A percentile compares a stretch with the other conserved stretches of the same genome.
These are phyloP conservation scores for Epistrophe eligans DNA, from an alignment of 2,888 invertebrate species.

Conservation along the genomic window DNA sequence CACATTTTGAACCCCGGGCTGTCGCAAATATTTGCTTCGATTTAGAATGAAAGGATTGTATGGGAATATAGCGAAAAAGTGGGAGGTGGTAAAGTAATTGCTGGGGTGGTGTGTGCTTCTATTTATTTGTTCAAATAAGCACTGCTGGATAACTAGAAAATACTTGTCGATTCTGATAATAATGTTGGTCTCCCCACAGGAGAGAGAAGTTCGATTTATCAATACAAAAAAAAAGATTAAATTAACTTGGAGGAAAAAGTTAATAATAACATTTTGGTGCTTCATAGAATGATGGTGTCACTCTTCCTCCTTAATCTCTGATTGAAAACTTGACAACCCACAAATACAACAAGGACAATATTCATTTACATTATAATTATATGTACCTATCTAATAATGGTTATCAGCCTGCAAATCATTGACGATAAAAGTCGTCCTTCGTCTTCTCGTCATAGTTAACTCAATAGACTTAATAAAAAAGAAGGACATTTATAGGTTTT, in stretches of 20 bases:
- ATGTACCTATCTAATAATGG: background rate
- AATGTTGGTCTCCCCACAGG: background rate
- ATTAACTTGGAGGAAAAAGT: constrained; percentile 40
- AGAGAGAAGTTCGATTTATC: constrained; percentile 21
- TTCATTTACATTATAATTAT: constrained; percentile 13
- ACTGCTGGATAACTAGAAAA: constrained; percentile 13
- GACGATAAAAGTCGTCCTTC: constrained; percentile 12
- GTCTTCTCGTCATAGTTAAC: constrained; percentile 6
- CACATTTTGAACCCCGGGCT: constrained; percentile 62
- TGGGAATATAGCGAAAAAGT: background rate
- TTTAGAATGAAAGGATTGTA: constrained; percentile 46
- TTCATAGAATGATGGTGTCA: background rate
- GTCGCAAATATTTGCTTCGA: constrained; percentile 69
- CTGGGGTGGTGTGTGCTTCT: background rate
- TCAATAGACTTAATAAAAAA: constrained; percentile 29
- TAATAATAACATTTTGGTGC: background rate
- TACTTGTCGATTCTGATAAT: background rate
- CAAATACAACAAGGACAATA: constrained; percentile 20
- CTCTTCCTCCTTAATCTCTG: constrained; percentile 3
- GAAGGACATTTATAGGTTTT: constrained; percentile 27
- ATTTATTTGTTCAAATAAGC: constrained; percentile 38
- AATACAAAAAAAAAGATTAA: constrained; percentile 62
- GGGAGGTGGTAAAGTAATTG: background rate
- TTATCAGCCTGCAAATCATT: constrained; percentile 32
- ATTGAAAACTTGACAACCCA: constrained; percentile 40